Conservation (phyloP, 2,113 vertebrate genomes). For the Aspiorhynchus laticeps region DNA sequence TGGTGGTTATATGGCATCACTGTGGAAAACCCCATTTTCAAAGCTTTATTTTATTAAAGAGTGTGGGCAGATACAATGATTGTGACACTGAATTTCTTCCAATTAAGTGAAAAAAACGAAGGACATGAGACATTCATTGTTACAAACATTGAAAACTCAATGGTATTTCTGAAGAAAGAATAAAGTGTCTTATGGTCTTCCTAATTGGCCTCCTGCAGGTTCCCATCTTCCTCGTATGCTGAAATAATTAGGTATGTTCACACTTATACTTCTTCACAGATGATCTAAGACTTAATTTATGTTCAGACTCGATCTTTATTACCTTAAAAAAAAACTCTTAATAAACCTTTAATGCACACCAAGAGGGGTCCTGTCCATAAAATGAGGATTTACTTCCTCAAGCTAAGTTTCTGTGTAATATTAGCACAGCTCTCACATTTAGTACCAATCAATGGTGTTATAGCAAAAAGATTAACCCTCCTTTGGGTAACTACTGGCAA, state of each 20-base stretch:
- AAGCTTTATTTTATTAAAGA: background rate
- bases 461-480: slow-evolving; percentile 16
- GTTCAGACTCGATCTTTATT: slow-evolving; percentile 20
- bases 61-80: background rate
- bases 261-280: slow-evolving; percentile 46
- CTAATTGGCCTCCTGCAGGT: slow-evolving; percentile 51
- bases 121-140: background rate
- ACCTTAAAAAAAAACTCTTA: background rate
- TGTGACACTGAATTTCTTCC: background rate
- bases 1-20: background rate
- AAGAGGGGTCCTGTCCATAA: slow-evolving; percentile 11
- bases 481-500: slow-evolving; percentile 26
- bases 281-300: slow-evolving; percentile 40
- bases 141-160: background rate
- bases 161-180: background rate
- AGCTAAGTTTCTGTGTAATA: slow-evolving; percentile 22
- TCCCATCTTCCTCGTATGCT: slow-evolving; percentile 20
- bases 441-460: slow-evolving; percentile 32
- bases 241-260: slow-evolving; percentile 51
- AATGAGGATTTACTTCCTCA: slow-evolving; percentile 27
- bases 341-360: slow-evolving; percentile 31
- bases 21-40: background rate
- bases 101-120: background rate
- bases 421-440: background rate
- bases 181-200: background rate